Base-by-base conservation (phyloP, 1,140 invertebrate genomes). In the Atta cephalotes region DNA sequence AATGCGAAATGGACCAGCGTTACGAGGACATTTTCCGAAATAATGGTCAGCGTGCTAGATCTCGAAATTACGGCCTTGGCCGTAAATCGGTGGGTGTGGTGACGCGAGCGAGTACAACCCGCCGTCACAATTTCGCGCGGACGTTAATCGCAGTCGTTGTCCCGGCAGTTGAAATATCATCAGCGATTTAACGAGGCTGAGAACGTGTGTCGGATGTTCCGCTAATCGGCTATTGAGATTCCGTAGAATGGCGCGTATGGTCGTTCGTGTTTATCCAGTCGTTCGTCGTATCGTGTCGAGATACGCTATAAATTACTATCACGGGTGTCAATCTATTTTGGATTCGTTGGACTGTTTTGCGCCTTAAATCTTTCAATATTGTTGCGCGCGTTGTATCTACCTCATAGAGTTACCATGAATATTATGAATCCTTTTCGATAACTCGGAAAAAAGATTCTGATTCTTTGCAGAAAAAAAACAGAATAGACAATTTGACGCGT, bases 111-210 rank as follows among this genome's bases (percentile, higher is more conserved):
- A 12, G 45, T 18, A 49, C 53, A 58, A 39, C 70, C 51, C 82
- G 39, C 9, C 53, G 68, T 90, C 85, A 77, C 66, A 87, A 90
- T 90, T 89, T 90, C 71, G 56, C 80, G 53, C 53, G 71, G 81
- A 90, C 88, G 86, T 90, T 90, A 90, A 90, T 88, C 71, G 89
- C 71, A 66, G 68, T 76, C 10, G 65, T 60, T 58, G 60, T 39
- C 35, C 45, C 18, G 39, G 53, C 66, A 71, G 62, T 63, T 81
- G 79, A 90, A 90, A 90, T 88, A 85, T 90, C 81, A 58, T 68
- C 49, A 62, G 35, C 18, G 70, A 65, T 25, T 80, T 66, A 81
- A 90, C 86, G 86, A 77, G 88, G 66, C 68, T 78, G 56, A 21
- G 49, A 25, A 56, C 28, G 60, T 31, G 87, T 56, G 70, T 39